phyloP scores from a whole-genome alignment of 2,797 vertebrate genomes.

The Aselliscus stoliczkanus region DNA sequence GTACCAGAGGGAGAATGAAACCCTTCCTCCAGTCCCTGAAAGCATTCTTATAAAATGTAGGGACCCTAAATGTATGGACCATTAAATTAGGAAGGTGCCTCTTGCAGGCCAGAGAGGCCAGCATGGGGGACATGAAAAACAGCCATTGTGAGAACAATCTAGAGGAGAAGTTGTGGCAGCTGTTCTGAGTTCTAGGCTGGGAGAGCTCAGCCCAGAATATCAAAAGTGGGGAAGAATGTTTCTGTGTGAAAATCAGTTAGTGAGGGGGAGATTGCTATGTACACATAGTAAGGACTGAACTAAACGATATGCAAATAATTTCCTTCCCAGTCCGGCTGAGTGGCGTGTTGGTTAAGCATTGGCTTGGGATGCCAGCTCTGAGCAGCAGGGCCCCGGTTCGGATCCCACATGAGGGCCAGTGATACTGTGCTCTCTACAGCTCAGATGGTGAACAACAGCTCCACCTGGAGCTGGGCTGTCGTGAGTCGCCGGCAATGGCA shows the following conservation, averaged over 20 bases:
- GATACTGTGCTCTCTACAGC: no score
- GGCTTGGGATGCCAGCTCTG: no score
- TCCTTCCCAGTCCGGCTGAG: no score
- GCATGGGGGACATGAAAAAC: slow-evolving; percentile 2
- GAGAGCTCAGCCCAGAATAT: not conserved
- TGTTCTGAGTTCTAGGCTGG: slow-evolving; percentile 11
- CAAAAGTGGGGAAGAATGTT: not conserved
- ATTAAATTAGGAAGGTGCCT: not conserved
- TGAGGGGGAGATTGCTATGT: not conserved
- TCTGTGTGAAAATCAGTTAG: not conserved
- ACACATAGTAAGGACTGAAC: not conserved
- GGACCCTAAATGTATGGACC: not conserved
- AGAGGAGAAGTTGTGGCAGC: not conserved
- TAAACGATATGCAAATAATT: slow-evolving; percentile 13
- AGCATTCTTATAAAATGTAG: not conserved
- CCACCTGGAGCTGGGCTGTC: no score
- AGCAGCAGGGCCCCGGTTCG: no score
- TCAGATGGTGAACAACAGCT: no score
- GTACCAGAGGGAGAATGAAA: not conserved
- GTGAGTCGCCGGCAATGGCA: no score
- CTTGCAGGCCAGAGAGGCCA: slow-evolving; percentile 6
- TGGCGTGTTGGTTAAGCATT: no score
- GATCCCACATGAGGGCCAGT: no score
- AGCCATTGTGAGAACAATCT: not conserved
- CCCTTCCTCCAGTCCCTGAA: not conserved